phyloP scores from a whole-genome alignment of 2,888 invertebrate genomes.

The Mesopsocus fuscifrons region DNA sequence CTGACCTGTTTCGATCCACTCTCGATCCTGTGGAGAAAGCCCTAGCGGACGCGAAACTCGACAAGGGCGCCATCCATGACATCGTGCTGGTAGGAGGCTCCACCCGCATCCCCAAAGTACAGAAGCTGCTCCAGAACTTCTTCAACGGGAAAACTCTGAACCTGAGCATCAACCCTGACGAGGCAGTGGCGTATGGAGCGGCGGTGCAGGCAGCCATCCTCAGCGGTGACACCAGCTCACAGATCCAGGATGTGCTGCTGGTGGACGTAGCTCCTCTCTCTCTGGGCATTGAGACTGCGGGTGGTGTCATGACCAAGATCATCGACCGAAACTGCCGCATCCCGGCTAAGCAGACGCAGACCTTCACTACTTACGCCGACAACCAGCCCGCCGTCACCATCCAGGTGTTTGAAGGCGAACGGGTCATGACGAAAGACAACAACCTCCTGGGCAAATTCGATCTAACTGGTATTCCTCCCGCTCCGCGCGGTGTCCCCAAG shows the following conservation, averaged over 20 bases:
- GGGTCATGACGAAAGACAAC: constrained; percentile 30
- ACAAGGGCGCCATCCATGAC: constrained; percentile 26
- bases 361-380: constrained; percentile 33
- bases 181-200: constrained; percentile 70
- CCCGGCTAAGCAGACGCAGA: constrained; percentile 20
- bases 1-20: constrained; percentile 20
- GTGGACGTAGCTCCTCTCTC: constrained; percentile 27
- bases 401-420: constrained; percentile 24
- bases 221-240: constrained; percentile 23
- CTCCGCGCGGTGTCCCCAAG: constrained; percentile 20
- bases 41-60: constrained; percentile 27
- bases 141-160: constrained; percentile 33
- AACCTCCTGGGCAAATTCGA: constrained; percentile 20
- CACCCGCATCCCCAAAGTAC: constrained; percentile 26
- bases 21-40: constrained; percentile 27
- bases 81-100: constrained; percentile 29
- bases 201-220: constrained; percentile 85
- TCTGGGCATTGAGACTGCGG: constrained; percentile 26
- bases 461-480: constrained; percentile 23
- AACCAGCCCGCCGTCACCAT: constrained; percentile 30
- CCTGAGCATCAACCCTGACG: constrained; percentile 58
- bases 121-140: constrained; percentile 21
- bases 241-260: constrained; percentile 27
- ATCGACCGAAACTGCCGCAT: constrained; percentile 26
- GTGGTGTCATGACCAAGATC: constrained; percentile 23